A percentile compares a stretch with the other conserved stretches of the same genome.
Conservation (phyloP, 2,113 vertebrate species). For the Brienomyrus brachyistius region DNA sequence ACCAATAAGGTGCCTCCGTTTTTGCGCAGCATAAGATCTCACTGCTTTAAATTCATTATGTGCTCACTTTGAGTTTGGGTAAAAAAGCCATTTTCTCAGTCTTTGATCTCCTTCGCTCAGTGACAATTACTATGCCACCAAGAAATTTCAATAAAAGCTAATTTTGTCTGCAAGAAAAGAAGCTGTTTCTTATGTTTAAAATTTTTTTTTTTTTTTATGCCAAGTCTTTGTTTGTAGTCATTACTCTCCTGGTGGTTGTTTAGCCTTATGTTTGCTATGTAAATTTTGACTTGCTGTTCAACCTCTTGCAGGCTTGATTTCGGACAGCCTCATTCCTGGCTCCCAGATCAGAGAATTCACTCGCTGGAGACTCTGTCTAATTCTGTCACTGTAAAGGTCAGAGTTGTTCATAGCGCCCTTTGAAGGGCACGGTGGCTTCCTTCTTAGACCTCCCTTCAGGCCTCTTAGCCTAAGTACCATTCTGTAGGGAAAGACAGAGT, state of each 20-base stretch:
- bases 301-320: not conserved
- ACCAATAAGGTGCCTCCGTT: not conserved
- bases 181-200: not conserved
- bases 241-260: not conserved
- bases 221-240: not conserved
- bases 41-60: not conserved
- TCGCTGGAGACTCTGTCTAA: not conserved
- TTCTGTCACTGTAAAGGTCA: slow-evolving; percentile 1
- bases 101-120: not conserved
- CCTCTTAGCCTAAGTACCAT: not conserved
- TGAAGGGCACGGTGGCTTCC: not conserved
- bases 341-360: slow-evolving; percentile 5
- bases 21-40: not conserved
- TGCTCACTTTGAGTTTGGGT: slow-evolving; percentile 1
- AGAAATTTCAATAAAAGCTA: slow-evolving; percentile 9
- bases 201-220: not conserved
- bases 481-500: not conserved
- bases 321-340: not conserved
- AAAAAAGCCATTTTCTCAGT: slow-evolving; percentile 8
- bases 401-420: slow-evolving; percentile 9
- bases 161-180: not conserved
- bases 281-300: not conserved
- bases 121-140: not conserved
- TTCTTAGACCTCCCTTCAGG: slow-evolving; percentile 2
- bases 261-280: not conserved